Evolutionary conservation across 2,888 invertebrate species (phyloP).

Genomic region (Lordiphosa andalusiaca): DNA sequence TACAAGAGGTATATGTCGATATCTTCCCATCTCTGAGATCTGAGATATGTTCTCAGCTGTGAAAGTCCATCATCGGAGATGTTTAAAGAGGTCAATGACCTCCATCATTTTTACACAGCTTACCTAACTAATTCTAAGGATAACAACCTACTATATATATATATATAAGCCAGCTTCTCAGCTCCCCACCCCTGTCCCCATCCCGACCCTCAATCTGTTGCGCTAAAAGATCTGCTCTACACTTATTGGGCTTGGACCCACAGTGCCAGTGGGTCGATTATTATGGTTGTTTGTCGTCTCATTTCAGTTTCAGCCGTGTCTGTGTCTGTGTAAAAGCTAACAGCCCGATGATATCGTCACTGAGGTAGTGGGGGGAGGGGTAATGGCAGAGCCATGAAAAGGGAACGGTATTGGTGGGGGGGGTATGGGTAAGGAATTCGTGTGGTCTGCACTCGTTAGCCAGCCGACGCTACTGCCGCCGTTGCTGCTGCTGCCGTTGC

Average conservation of each 20-base stretch:
- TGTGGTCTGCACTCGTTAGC: slow-evolving; percentile 17
- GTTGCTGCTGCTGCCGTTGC: slow-evolving; percentile 17
- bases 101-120: not conserved
- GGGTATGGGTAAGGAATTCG: slow-evolving; percentile 15
- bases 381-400: too few species aligned
- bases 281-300: slow-evolving; percentile 72
- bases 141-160: slow-evolving; percentile 1
- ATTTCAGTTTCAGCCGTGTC: slow-evolving; percentile 59
- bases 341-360: slow-evolving; percentile 56
- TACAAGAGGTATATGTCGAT: too few species aligned
- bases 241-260: slow-evolving; percentile 39
- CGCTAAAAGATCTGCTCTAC: slow-evolving; percentile 4
- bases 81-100: slow-evolving; percentile 6
- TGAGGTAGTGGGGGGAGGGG: slow-evolving; percentile 17
- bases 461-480: slow-evolving; percentile 17
- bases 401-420: slow-evolving; percentile 10
- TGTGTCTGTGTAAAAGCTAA: slow-evolving; percentile 44
- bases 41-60: too few species aligned
- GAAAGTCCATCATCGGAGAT: too few species aligned
- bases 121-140: too few species aligned
- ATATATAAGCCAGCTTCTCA: not conserved
- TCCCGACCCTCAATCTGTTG: slow-evolving; percentile 43
- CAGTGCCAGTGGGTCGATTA: slow-evolving; percentile 74
- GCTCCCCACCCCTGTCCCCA: too few species aligned
- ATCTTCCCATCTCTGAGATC: too few species aligned